Conservation (phyloP, 2,888 invertebrate genomes). For the Phengaris arion region DNA sequence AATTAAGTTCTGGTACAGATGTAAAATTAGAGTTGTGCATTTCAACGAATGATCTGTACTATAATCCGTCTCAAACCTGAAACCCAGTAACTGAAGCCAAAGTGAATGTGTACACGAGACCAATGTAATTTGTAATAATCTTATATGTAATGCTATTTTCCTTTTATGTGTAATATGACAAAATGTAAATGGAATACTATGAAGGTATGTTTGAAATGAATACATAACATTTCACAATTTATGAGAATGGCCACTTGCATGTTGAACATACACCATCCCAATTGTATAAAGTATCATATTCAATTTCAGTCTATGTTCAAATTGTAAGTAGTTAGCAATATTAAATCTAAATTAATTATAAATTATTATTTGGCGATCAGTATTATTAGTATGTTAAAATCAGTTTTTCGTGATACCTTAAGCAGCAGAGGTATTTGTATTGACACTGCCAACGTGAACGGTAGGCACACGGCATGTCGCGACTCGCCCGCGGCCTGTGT, state of each 20-base stretch:
- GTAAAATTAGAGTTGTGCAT: conserved; percentile 14
- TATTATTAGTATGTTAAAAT: conserved; percentile 30
- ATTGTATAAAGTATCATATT: neutral
- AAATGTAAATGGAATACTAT: conserved; percentile 16
- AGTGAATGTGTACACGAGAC: conserved; percentile 27
- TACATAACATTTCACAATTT: conserved; percentile 2
- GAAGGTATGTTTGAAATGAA: neutral
- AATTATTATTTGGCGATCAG: conserved; percentile 31
- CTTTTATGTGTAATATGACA: conserved; percentile 13
- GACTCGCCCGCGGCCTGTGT: conserved; percentile 15
- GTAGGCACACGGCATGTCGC: conserved; percentile 39
- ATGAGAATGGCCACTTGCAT: neutral
- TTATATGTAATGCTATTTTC: conserved; percentile 20
- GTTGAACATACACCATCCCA: neutral
- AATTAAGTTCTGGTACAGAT: conserved; percentile 29
- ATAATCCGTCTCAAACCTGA: conserved; percentile 24
- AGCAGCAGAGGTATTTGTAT: conserved; percentile 43
- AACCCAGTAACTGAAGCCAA: conserved; percentile 34
- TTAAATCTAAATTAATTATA: conserved; percentile 26
- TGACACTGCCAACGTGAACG: conserved; percentile 44
- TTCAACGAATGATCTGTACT: conserved; percentile 6
- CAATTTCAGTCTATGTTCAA: neutral
- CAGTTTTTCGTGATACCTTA: conserved; percentile 30
- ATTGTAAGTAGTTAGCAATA: conserved; percentile 8
- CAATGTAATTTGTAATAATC: conserved; percentile 18